Evolutionary conservation across 2,888 invertebrate genomes (phyloP), one percentile per base, ranked within the genome.

Genomic region (Cremastinae sp.): DNA sequence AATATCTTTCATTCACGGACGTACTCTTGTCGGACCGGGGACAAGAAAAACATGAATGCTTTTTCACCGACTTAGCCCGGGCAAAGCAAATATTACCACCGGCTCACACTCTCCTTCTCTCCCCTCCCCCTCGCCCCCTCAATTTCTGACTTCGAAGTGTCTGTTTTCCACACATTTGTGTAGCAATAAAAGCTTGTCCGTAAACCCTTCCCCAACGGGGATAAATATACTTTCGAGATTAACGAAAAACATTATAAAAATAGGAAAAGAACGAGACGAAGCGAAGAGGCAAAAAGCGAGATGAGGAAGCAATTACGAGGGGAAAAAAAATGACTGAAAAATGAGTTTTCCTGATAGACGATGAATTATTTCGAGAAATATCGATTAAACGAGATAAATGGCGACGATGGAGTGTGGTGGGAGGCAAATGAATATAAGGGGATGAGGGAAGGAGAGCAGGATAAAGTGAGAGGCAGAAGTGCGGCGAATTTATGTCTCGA

Each of bases 401-500:
- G 16, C 14, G 54, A 59, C 20, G 20, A 49, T 20, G 41, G 53
- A 54, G 9, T 0, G 12, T 20, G 12, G 38, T n/a, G 20, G 45
- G 10, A 28, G 56, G 14, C 2, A 14, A 0, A 12, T 16, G 9
- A 16, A 14, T n/a, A 45, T 9, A 47, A 38, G 58, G n/a, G 10
- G 16, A 47, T 34, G n/a, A 62, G 51, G 16, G 43, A 62, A 53
- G 72, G 41, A 49, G 38, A 49, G 59, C 51, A 18, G 43, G 41
- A 54, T 47, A 22, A 38, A 64, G 64, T 51, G 61, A 16, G 74
- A 75, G 65, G 71, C 53, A 54, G 69, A 53, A 74, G 59, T 43
- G n/a, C n/a, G 34, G 77, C 53, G 70, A 85, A 84, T 84, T 84
- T 82, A 84, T 84, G 81, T 84, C 84, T 77, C 65, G 65, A 53